Percentiles rank a stretch among this genome's conserved stretches.
Conservation (phyloP, 2,888 invertebrate genomes). For the Malacosoma neustria region DNA sequence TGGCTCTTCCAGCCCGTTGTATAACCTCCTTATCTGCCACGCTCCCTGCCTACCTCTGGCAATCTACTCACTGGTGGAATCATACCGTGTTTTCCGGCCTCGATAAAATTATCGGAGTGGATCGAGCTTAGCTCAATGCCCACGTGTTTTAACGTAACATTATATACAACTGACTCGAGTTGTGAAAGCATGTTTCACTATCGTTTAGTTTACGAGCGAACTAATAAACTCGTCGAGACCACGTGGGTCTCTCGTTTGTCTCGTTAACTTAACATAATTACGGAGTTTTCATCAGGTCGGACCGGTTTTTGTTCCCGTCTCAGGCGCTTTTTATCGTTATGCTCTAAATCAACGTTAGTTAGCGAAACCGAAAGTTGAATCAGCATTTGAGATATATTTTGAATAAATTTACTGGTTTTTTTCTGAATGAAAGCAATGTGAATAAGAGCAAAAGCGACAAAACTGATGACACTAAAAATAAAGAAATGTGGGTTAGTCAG, state of each 20-base stretch:
- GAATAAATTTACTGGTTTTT: no score
- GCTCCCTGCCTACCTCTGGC: conserved; percentile 43
- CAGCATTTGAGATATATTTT: conserved; percentile 28
- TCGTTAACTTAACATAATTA: conserved; percentile 67
- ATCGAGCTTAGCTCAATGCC: conserved; percentile 12
- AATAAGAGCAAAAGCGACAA: no score
- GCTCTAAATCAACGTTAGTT: conserved; percentile 48
- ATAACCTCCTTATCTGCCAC: conserved; percentile 68
- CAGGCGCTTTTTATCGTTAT: conserved; percentile 39
- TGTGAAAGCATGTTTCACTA: conserved; percentile 43
- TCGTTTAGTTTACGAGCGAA: conserved; percentile 36
- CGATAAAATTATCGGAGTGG: conserved; percentile 40
- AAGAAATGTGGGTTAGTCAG: conserved; percentile 29
- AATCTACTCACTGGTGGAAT: conserved; percentile 43
- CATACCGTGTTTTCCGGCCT: conserved; percentile 60
- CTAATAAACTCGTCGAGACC: conserved; percentile 28
- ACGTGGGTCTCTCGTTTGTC: conserved; percentile 35
- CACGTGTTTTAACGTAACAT: conserved; percentile 28
- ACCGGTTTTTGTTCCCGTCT: conserved; percentile 46
- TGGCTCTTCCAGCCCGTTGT: conserved; percentile 59
- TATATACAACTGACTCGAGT: conserved; percentile 20
- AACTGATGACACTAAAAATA: no score
- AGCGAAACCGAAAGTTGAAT: conserved; percentile 74
- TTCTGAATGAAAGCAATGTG: no score
- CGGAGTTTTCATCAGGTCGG: conserved; percentile 43